These are phyloP conservation scores for Mystacornis crossleyi DNA, from an alignment of 2,113 vertebrate species.

Conservation along the genomic window DNA sequence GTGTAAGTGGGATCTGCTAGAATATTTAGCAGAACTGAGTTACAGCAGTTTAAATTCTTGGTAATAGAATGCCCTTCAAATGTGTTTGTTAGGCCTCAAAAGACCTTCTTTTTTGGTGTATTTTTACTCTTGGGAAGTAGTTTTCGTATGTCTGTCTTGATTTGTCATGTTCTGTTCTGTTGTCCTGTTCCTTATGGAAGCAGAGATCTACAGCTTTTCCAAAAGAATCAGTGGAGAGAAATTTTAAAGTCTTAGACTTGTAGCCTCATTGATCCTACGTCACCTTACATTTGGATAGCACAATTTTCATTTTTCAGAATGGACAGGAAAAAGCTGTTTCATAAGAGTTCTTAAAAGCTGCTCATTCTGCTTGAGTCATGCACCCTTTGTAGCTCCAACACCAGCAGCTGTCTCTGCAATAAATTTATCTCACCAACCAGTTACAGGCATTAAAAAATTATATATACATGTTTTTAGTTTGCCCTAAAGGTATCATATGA, in stretches of 20 bases:
- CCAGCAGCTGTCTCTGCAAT: background rate
- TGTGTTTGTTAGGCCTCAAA: background rate
- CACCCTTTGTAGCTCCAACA: background rate
- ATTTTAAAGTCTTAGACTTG: background rate
- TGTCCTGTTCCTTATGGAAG: background rate
- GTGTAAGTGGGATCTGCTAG: background rate
- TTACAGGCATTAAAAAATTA: background rate
- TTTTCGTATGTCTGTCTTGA: background rate
- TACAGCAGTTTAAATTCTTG: background rate
- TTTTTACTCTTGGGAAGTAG: background rate
- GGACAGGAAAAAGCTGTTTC: conserved; percentile 9
- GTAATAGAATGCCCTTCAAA: background rate
- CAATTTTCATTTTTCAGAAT: background rate
- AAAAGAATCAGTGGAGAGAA: background rate
- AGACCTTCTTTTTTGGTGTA: background rate
- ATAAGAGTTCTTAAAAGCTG: background rate
- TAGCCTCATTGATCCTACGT: background rate
- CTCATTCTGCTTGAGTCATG: background rate
- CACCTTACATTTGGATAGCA: background rate
- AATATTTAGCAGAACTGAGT: background rate
- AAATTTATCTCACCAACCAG: background rate
- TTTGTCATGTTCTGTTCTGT: background rate
- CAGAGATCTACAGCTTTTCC: background rate
- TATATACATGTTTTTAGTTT: background rate
- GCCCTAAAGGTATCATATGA: background rate